Evolutionary conservation across 2,113 vertebrate genomes (phyloP).

Genomic region (Galeopterus variegatus): DNA sequence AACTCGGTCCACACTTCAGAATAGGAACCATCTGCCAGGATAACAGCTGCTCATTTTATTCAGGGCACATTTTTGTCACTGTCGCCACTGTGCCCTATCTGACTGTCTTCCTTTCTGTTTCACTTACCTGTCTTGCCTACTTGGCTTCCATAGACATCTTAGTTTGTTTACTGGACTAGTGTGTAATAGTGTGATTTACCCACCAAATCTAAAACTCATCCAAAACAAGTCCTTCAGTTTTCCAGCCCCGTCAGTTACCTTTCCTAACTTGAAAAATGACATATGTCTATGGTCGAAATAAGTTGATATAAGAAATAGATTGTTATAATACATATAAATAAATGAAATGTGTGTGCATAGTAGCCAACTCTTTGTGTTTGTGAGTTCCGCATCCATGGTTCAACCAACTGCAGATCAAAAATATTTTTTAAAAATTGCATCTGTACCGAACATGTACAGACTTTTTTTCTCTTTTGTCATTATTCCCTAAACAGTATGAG

Average conservation of each 20-base stretch:
- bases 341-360: neutral
- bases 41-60: neutral
- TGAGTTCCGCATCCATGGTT: no score
- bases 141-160: neutral
- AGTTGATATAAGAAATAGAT: slow-evolving; percentile 35
- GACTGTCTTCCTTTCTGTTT: neutral
- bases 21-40: neutral
- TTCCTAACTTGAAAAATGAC: slow-evolving; percentile 18
- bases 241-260: neutral
- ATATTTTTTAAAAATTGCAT: no score
- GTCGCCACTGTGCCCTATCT: neutral
- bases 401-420: no score
- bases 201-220: neutral
- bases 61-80: neutral
- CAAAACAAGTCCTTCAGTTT: neutral
- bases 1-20: neutral
- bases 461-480: no score
- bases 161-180: neutral
- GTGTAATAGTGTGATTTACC: neutral
- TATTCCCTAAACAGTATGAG: no score
- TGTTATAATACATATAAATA: neutral
- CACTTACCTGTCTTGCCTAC: neutral
- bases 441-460: no score
- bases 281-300: neutral
- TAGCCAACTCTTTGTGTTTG: no score